phyloP scores from a whole-genome alignment of 2,888 invertebrate genomes.

The Drosophila multiciliata region DNA sequence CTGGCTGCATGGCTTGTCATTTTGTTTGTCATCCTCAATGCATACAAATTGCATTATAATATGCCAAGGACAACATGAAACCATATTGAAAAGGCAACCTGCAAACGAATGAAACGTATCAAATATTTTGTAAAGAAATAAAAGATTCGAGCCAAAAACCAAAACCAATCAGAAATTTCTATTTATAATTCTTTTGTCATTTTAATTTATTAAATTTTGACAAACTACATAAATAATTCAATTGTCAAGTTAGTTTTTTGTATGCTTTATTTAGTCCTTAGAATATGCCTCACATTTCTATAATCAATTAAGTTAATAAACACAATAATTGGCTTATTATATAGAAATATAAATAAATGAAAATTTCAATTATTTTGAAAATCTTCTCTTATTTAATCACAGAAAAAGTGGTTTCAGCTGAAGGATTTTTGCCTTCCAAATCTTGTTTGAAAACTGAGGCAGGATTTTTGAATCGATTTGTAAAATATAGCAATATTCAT shows the following conservation, averaged over 20 bases:
- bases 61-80: slow-evolving; percentile 69
- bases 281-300: neutral
- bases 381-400: neutral
- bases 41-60: slow-evolving; percentile 81
- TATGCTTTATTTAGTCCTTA: neutral
- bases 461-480: neutral
- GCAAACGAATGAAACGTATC: slow-evolving; percentile 21
- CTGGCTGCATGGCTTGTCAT: slow-evolving; percentile 40
- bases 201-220: neutral
- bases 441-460: neutral
- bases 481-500: neutral
- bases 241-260: neutral
- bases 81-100: slow-evolving; percentile 60
- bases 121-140: slow-evolving; percentile 16
- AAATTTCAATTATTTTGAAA: neutral
- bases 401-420: neutral
- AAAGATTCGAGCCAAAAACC: neutral
- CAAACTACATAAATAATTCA: neutral
- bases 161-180: neutral
- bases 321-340: neutral
- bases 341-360: neutral
- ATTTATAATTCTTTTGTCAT: neutral
- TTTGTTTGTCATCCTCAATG: slow-evolving; percentile 78
- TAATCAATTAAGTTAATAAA: neutral
- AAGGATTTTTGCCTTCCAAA: neutral